Conservation (phyloP, 2,113 vertebrate species). For the Pelusios castaneus region DNA sequence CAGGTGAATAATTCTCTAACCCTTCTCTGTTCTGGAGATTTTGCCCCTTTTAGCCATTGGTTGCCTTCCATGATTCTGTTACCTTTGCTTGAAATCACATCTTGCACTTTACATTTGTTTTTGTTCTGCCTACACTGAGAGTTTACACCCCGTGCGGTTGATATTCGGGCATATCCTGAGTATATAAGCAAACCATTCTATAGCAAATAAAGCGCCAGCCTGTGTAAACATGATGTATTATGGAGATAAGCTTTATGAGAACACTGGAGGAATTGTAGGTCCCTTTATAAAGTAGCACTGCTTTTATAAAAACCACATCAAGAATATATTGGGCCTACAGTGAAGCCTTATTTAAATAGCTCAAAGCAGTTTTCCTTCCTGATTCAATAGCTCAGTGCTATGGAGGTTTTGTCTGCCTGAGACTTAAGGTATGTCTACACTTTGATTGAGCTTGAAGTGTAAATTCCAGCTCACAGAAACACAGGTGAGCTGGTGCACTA, state of each 20-base stretch:
- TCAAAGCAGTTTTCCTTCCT: background rate
- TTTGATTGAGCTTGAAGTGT: background rate
- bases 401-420: too few relatives aligned
- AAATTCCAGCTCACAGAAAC: background rate
- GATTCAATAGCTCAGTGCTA: background rate
- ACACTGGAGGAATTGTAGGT: background rate
- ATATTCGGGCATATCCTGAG: rapidly evolving
- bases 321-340: background rate
- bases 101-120: background rate
- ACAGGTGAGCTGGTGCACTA: background rate
- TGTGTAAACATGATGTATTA: background rate
- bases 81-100: background rate
- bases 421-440: too few relatives aligned
- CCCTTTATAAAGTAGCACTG: background rate
- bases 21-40: background rate
- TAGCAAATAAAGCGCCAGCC: background rate
- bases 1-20: background rate
- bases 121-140: rapidly evolving
- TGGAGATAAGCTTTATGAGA: background rate
- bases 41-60: background rate
- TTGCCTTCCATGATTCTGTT: background rate
- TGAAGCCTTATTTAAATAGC: background rate
- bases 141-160: rapidly evolving
- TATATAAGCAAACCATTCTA: background rate
- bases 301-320: background rate